These are phyloP conservation scores for Paralichthys olivaceus DNA, from an alignment of 2,113 vertebrate genomes.

Conservation along the genomic window DNA sequence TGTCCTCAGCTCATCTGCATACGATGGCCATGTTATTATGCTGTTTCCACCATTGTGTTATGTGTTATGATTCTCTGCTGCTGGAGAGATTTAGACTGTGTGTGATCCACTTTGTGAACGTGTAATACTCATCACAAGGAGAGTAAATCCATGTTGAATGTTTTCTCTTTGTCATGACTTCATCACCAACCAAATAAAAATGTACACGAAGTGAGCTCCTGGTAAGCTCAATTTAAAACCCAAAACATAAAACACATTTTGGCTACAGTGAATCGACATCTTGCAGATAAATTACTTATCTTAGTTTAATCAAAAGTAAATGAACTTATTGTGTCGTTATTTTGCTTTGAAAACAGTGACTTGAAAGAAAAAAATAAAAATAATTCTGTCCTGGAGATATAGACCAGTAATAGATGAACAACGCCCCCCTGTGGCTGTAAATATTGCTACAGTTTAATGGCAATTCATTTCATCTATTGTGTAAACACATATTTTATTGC, in stretches of 20 bases:
- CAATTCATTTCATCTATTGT: background rate
- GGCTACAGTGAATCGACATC: background rate
- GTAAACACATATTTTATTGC: background rate
- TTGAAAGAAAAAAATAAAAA: background rate
- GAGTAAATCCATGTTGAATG: background rate
- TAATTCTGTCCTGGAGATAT: rapidly evolving
- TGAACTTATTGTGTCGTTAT: no score
- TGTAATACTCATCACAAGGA: no score
- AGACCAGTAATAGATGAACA: slow-evolving; percentile 13
- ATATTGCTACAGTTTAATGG: background rate
- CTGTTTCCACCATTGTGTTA: slow-evolving; percentile 32
- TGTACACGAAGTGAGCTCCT: background rate
- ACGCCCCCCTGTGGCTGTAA: slow-evolving; percentile 30
- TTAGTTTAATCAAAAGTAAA: no score
- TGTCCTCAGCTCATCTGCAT: slow-evolving; percentile 46
- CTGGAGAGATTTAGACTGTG: background rate
- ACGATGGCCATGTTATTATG: slow-evolving; percentile 42
- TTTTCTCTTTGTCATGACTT: background rate
- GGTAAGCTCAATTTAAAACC: background rate
- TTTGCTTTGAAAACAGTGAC: background rate
- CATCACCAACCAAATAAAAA: background rate
- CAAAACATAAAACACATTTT: background rate
- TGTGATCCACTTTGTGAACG: no score
- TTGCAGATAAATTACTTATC: background rate
- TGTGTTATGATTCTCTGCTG: slow-evolving; percentile 11